phyloP scores from a whole-genome alignment of 2,888 invertebrate species.

The Pollenia angustigena region DNA sequence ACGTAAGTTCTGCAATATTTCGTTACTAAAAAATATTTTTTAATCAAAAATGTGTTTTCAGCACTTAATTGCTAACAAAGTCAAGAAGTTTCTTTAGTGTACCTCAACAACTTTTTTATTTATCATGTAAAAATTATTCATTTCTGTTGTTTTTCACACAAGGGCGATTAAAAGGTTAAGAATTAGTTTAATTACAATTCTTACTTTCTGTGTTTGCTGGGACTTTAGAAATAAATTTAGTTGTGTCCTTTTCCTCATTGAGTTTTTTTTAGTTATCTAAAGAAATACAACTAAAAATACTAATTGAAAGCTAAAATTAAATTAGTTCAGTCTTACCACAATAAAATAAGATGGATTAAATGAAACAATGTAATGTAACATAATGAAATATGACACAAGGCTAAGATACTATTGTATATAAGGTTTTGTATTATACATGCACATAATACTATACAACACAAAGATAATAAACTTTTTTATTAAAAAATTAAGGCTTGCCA shows the following conservation, averaged over 20 bases:
- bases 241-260: background rate
- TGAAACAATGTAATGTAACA: conserved; percentile 31
- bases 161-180: no score
- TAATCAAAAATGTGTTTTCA: no score
- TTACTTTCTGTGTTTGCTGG: no score
- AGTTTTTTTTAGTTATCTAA: background rate
- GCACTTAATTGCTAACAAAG: no score
- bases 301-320: conserved; percentile 64
- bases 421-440: no score
- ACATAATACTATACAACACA: background rate
- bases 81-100: no score
- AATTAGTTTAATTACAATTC: no score
- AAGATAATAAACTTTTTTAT: background rate
- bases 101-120: no score
- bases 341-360: conserved; percentile 45
- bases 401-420: background rate
- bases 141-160: no score
- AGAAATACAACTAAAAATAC: conserved; percentile 8
- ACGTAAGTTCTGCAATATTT: no score
- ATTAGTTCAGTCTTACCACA: conserved; percentile 64
- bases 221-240: background rate
- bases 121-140: no score
- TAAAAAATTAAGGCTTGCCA: background rate
- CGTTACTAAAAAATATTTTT: no score
- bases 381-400: conserved; percentile 34